Percentiles rank a stretch among this genome's conserved stretches.
These are phyloP conservation scores for Listronotus oregonensis DNA, from an alignment of 1,140 invertebrate genomes.

Conservation along the genomic window DNA sequence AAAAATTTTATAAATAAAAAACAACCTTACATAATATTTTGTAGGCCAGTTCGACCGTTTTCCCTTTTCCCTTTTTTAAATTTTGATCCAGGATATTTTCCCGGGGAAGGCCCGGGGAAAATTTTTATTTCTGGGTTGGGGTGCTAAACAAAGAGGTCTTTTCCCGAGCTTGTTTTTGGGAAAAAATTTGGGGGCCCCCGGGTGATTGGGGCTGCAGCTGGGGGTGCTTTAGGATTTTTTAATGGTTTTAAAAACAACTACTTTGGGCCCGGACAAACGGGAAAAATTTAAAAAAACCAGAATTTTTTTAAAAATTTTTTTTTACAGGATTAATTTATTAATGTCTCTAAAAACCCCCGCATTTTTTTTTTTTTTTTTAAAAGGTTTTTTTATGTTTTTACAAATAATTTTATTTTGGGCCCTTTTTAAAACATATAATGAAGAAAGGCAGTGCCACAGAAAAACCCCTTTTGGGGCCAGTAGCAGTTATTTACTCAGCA, in stretches of 20 bases:
- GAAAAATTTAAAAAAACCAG: slow-evolving; percentile 88
- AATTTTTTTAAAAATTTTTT: slow-evolving; percentile 64
- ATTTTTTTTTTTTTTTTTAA: background rate
- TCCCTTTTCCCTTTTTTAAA: slow-evolving; percentile 92
- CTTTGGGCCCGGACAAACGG: slow-evolving; percentile 80
- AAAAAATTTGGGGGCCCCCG: slow-evolving; percentile 91
- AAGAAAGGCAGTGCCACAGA: background rate
- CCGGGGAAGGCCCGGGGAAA: slow-evolving; percentile 83
- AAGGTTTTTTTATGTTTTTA: too few relatives aligned
- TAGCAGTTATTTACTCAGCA: slow-evolving; percentile 90
- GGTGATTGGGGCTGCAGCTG: slow-evolving; percentile 79
- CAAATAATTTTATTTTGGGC: too few relatives aligned
- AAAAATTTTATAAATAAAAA: background rate
- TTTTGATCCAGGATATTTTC: slow-evolving; percentile 85
- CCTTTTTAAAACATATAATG: too few relatives aligned
- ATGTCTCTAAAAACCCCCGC: background rate
- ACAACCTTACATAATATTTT: slow-evolving; percentile 38
- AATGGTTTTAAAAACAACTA: slow-evolving; percentile 84
- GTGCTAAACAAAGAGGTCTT: slow-evolving; percentile 76
- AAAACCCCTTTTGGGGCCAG: slow-evolving; percentile 70
- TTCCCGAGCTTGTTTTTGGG: slow-evolving; percentile 90
- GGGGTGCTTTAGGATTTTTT: slow-evolving; percentile 84
- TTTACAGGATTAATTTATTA: background rate
- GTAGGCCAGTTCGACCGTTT: slow-evolving; percentile 55
- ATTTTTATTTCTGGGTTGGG: slow-evolving; percentile 91